phyloP scores from a whole-genome alignment of 2,113 vertebrate genomes.

The Trichechus manatus region DNA sequence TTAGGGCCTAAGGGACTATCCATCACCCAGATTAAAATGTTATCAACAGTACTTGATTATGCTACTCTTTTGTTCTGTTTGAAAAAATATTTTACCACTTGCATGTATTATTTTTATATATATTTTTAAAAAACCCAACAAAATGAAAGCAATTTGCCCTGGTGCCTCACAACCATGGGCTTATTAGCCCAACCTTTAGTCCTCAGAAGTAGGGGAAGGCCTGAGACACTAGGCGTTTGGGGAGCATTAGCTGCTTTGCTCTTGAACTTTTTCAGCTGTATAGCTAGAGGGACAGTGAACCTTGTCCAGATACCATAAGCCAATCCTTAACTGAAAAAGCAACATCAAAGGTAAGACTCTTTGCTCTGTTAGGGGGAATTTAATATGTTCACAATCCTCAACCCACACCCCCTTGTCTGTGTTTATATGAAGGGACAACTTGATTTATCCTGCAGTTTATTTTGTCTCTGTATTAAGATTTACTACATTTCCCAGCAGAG shows the following conservation, averaged over 20 bases:
- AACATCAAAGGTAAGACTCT: slow-evolving; percentile 60
- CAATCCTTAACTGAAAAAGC: not conserved
- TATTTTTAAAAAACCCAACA: not conserved
- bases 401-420: not conserved
- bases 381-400: not conserved
- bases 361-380: not conserved
- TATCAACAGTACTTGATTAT: not conserved
- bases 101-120: not conserved
- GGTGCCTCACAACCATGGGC: not conserved
- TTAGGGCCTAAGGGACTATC: not conserved
- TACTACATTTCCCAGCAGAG: slow-evolving; percentile 28
- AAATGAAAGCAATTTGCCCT: not conserved
- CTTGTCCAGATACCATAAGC: not conserved
- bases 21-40: not conserved
- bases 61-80: not conserved
- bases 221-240: not conserved
- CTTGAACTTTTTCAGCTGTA: not conserved
- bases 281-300: not conserved
- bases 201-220: not conserved
- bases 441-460: slow-evolving; percentile 11
- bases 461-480: slow-evolving; percentile 50
- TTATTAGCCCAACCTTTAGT: not conserved
- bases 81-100: not conserved
- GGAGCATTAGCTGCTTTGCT: not conserved
- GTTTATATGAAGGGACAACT: slow-evolving; percentile 24